Conservation (phyloP, 2,113 vertebrate genomes). For the Cariama cristata region DNA sequence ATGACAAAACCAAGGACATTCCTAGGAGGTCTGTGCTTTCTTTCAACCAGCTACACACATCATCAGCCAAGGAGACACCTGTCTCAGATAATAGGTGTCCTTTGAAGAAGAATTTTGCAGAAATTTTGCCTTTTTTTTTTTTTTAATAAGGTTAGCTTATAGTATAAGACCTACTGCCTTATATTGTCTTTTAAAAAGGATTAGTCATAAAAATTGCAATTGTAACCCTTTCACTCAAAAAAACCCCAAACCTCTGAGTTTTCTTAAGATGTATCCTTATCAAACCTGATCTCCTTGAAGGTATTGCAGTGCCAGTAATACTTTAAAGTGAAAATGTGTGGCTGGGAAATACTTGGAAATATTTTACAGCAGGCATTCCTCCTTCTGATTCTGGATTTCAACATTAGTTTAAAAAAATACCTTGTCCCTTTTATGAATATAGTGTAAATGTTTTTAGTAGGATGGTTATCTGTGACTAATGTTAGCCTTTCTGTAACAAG, state of each 20-base stretch:
- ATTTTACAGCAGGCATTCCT: neutral
- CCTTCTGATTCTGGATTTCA: neutral
- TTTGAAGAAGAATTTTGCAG: neutral
- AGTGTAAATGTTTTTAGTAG: neutral
- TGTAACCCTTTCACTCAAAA: neutral
- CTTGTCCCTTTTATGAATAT: neutral
- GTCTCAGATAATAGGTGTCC: neutral
- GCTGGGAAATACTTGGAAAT: neutral
- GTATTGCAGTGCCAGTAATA: neutral
- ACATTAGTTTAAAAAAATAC: neutral
- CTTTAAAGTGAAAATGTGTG: neutral
- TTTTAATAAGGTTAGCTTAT: neutral
- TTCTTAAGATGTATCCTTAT: neutral
- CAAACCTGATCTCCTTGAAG: neutral
- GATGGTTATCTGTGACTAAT: neutral
- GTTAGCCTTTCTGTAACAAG: neutral
- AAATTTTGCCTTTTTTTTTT: neutral
- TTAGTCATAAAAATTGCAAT: neutral
- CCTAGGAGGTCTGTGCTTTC: neutral
- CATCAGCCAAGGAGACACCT: accelerated
- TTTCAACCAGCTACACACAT: neutral
- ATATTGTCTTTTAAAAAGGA: neutral
- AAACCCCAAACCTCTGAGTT: accelerated
- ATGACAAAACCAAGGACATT: neutral
- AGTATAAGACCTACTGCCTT: neutral